Base-by-base conservation (phyloP, 2,888 invertebrate genomes). In the Archaeoteleia sp. region DNA sequence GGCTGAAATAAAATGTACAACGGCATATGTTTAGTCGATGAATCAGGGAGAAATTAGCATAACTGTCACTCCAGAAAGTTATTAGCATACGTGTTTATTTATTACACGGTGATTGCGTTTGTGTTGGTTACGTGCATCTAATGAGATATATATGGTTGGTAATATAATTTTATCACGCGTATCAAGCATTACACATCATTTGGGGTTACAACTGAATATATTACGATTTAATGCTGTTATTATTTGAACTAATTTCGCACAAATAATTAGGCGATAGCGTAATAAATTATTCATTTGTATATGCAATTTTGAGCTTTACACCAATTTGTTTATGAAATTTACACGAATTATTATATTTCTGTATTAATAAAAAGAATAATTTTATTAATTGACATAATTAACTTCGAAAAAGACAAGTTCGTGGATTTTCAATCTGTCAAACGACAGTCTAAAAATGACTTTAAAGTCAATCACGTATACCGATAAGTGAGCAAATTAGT, bases 11-110 rank as follows among this genome's bases (percentile, higher is more conserved):
- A 62, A 62, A 62, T 34, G n/a, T 30, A 29, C 13, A 42, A 42
- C 48, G 48, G 54, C 62, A 58, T 68, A 62, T 62, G 62, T 48
- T 54, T 54, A 48, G 29, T 8, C 63, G 77, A 77, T 83, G 83
- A 83, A 83, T 83, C 83, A 83, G 82, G 75, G 77, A 70, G 74
- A 72, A 77, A 80, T 79, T 81, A 78, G 73, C 79, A 81, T 82
- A 80, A 75, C 77, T 76, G 80, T 79, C 78, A 72, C 72, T 74
- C 73, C 40, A 40, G 45, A 53, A 69, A 70, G 76, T 78, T 73
- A 82, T 82, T 81, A 81, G 78, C 81, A 78, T 82, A 77, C 54
- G 20, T 32, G 46, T 46, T 62, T 54, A 62, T 62, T 62, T 62
- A 62, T 27, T 53, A 35, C 40, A 29, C 32, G 54, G 30, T 43